Evolutionary conservation across 1,140 invertebrate genomes (phyloP).

Genomic region (Drosophila sulfurigaster): DNA sequence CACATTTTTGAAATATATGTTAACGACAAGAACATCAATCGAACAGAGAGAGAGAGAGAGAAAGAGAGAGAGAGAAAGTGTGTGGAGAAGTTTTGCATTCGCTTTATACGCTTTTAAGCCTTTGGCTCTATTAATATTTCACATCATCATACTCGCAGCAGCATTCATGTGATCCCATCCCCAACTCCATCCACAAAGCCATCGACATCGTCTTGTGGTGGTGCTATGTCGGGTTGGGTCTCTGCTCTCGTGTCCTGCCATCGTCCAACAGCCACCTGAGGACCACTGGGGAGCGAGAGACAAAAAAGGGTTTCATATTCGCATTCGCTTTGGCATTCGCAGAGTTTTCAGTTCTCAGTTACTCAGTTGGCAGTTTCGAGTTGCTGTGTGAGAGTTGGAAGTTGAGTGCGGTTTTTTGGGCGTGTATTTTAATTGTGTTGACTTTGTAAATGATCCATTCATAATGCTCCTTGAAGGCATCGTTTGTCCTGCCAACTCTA

Average conservation of each 20-base stretch:
- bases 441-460: conserved; percentile 80
- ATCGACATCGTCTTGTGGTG: no score
- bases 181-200: neutral
- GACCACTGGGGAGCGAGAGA: neutral
- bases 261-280: neutral
- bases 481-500: conserved; percentile 18
- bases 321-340: neutral
- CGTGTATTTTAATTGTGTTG: conserved; percentile 78
- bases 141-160: conserved; percentile 19
- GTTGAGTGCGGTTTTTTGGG: conserved; percentile 41
- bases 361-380: neutral
- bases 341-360: neutral
- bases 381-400: conserved; percentile 1
- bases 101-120: conserved; percentile 21
- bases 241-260: neutral
- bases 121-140: conserved; percentile 54
- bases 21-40: conserved; percentile 63
- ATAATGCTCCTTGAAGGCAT: conserved; percentile 72
- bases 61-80: no score
- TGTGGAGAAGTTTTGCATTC: conserved; percentile 14
- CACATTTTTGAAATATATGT: conserved; percentile 46
- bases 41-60: conserved; percentile 6
- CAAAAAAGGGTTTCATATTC: conserved; percentile 1
- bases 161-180: conserved; percentile 1
- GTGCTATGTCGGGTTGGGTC: neutral